These are phyloP conservation scores for Progne subis DNA, from an alignment of 2,113 vertebrate species.

Conservation along the genomic window DNA sequence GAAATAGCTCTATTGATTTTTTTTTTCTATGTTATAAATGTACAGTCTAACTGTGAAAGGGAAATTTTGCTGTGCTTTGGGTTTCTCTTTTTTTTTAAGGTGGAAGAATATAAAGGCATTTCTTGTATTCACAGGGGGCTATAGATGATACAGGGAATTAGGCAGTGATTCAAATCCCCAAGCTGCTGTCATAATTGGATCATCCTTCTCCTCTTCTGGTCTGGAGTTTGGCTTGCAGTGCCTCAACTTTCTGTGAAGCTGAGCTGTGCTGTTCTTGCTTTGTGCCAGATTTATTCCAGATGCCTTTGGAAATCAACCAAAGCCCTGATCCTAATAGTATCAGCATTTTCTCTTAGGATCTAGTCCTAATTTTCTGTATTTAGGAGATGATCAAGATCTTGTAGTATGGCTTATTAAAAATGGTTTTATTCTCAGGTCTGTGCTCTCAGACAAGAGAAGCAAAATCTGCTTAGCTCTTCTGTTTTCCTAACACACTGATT, in stretches of 20 bases:
- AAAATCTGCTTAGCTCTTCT: not conserved
- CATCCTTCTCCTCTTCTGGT: not conserved
- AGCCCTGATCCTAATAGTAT: not conserved
- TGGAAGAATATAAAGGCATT: not conserved
- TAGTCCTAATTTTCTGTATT: not conserved
- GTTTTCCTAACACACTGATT: not conserved
- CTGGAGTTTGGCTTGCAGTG: not conserved
- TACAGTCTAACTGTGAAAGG: not conserved
- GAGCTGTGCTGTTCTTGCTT: not conserved
- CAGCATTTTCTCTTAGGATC: not conserved
- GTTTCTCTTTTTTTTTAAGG: not conserved
- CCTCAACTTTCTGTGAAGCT: not conserved
- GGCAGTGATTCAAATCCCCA: not conserved
- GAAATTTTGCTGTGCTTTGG: not conserved
- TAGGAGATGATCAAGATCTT: not conserved
- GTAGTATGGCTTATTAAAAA: not conserved
- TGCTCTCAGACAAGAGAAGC: not conserved
- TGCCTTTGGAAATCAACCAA: not conserved
- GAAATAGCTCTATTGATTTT: not conserved
- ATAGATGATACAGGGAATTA: conserved; percentile 1
- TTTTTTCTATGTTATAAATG: not conserved
- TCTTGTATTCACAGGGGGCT: not conserved
- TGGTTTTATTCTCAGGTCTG: not conserved
- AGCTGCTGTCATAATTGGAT: conserved; percentile 32
- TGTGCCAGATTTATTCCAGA: conserved; percentile 6